These are phyloP conservation scores for Brachyhypopomus gauderio DNA, from an alignment of 2,113 vertebrate genomes.

Conservation along the genomic window DNA sequence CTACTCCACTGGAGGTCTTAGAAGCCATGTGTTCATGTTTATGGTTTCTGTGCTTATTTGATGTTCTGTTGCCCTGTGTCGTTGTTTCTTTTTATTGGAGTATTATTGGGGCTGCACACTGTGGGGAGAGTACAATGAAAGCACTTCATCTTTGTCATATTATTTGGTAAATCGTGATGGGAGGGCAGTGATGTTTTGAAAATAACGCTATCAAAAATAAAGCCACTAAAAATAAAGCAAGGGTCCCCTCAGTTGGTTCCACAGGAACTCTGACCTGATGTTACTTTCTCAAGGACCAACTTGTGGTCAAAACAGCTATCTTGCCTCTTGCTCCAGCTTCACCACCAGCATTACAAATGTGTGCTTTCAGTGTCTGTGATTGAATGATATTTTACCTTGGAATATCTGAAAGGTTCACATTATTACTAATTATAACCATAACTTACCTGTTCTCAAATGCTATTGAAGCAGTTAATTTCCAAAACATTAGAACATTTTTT, in stretches of 20 bases:
- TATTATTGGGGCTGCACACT: constrained; percentile 1
- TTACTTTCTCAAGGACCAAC: constrained; percentile 10
- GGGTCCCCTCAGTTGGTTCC: neutral
- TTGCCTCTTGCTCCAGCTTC: neutral
- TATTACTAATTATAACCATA: too few species aligned
- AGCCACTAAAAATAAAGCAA: constrained; percentile 4
- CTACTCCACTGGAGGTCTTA: constrained; percentile 85
- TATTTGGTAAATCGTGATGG: neutral
- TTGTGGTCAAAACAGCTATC: neutral
- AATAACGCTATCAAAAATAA: constrained; percentile 3
- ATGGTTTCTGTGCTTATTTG: constrained; percentile 23
- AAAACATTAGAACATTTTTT: too few species aligned
- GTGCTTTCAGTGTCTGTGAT: too few species aligned
- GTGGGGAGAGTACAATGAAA: neutral
- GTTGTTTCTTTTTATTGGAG: constrained; percentile 40
- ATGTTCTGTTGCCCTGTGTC: neutral
- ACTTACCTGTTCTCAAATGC: too few species aligned
- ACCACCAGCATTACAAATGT: too few species aligned
- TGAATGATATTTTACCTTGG: too few species aligned
- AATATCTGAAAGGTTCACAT: too few species aligned
- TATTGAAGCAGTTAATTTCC: too few species aligned
- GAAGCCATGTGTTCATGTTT: constrained; percentile 79
- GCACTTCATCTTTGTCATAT: neutral
- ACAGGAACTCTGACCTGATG: constrained; percentile 19
- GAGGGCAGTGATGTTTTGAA: neutral